A percentile compares a stretch with the other conserved stretches of the same genome.
Evolutionary conservation across 2,113 vertebrate species (phyloP).

Genomic region (Murina feae): DNA sequence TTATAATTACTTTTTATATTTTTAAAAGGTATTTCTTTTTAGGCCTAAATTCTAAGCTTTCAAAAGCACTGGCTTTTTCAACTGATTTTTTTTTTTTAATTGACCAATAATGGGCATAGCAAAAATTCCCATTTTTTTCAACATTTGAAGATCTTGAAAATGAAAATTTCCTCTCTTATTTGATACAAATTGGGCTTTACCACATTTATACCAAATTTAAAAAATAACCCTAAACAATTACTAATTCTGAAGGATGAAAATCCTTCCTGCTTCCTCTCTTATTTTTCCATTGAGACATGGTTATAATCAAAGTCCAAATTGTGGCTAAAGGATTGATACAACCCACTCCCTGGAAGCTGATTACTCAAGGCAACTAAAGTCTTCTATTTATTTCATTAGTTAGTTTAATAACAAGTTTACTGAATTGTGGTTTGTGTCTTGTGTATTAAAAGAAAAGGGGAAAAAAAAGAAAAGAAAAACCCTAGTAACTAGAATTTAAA

Average conservation of each 20-base stretch:
- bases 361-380: constrained; percentile 67
- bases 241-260: neutral
- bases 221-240: neutral
- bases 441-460: constrained; percentile 29
- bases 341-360: constrained; percentile 21
- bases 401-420: constrained; percentile 69
- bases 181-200: neutral
- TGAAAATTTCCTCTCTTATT: constrained; percentile 16
- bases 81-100: neutral
- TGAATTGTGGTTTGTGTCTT: constrained; percentile 52
- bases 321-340: neutral
- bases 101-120: neutral
- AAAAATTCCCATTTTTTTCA: neutral
- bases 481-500: constrained; percentile 67
- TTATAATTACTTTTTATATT: neutral
- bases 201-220: neutral
- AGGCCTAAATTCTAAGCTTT: constrained; percentile 5
- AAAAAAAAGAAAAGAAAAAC: constrained; percentile 27
- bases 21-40: neutral
- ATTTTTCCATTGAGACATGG: constrained; percentile 41
- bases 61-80: neutral
- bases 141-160: constrained; percentile 21
- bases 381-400: constrained; percentile 75
- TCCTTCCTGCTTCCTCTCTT: neutral
- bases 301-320: constrained; percentile 68